These are phyloP conservation scores for Orthosia gothica DNA, from an alignment of 2,888 invertebrate genomes.

Conservation along the genomic window DNA sequence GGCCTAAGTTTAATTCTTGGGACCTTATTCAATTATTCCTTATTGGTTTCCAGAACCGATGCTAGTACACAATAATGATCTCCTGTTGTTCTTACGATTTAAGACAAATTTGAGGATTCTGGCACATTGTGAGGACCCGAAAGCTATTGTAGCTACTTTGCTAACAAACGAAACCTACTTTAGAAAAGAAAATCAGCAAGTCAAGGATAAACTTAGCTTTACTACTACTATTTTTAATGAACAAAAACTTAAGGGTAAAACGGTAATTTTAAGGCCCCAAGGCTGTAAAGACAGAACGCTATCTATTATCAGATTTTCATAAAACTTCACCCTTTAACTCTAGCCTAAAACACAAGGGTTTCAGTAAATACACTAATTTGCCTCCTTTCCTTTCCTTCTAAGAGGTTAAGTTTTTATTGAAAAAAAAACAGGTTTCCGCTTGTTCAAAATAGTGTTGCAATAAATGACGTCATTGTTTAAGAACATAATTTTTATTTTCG, in stretches of 20 bases:
- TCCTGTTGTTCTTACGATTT: too few species aligned
- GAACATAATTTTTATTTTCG: background rate
- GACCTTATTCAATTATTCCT: too few species aligned
- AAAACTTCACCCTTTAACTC: background rate
- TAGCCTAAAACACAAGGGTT: background rate
- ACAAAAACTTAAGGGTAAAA: background rate
- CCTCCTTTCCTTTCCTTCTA: background rate
- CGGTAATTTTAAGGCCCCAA: background rate
- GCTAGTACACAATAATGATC: background rate
- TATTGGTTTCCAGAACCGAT: background rate
- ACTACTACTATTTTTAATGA: background rate
- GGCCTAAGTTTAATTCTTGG: background rate
- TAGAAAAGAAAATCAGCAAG: background rate
- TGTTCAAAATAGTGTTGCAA: conserved; percentile 28
- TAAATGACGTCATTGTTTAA: conserved; percentile 33
- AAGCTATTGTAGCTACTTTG: background rate
- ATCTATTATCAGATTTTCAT: background rate
- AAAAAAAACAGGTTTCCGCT: background rate
- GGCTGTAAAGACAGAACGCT: background rate
- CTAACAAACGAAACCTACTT: background rate
- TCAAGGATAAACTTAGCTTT: background rate
- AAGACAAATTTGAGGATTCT: background rate
- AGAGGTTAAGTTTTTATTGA: background rate
- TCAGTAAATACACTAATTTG: background rate
- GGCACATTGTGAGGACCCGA: background rate